These are phyloP conservation scores for Marmota flaviventris DNA, from an alignment of 2,113 vertebrate genomes.

Conservation along the genomic window DNA sequence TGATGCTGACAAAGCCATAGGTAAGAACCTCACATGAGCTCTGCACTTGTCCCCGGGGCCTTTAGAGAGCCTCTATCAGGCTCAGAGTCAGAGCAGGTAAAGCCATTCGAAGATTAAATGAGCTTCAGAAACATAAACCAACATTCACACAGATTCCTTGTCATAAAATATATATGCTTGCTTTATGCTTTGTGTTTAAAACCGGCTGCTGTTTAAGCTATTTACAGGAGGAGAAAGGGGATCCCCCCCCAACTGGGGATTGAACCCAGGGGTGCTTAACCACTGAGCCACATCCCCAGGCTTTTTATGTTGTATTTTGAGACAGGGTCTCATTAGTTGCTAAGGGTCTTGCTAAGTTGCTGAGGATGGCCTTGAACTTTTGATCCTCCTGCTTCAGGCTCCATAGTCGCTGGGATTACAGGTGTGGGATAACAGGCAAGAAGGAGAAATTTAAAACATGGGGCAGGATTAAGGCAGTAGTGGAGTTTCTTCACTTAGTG, in stretches of 20 bases:
- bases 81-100: not conserved
- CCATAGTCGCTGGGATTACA: too few species aligned
- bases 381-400: too few species aligned
- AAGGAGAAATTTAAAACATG: not conserved
- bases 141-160: slow-evolving; percentile 37
- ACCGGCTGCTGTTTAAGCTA: slow-evolving; percentile 39
- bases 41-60: not conserved
- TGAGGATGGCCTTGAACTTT: too few species aligned
- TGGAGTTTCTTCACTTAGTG: slow-evolving; percentile 69
- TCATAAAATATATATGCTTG: slow-evolving; percentile 40
- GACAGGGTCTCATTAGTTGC: too few species aligned
- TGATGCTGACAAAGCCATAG: rapidly evolving
- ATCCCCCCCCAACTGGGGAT: too few species aligned
- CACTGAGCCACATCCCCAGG: too few species aligned
- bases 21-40: rapidly evolving
- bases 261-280: too few species aligned
- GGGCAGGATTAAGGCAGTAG: not conserved
- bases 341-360: too few species aligned
- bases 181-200: slow-evolving; percentile 7
- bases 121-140: slow-evolving; percentile 19
- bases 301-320: too few species aligned
- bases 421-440: not conserved
- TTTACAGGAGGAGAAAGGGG: not conserved
- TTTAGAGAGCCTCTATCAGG: too few species aligned
- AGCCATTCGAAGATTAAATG: not conserved